Percentiles rank a stretch among this genome's conserved stretches.
Evolutionary conservation across 64 coral and sea anemone species (phyloP).

Genomic region (Catalaphyllia jardinei): DNA sequence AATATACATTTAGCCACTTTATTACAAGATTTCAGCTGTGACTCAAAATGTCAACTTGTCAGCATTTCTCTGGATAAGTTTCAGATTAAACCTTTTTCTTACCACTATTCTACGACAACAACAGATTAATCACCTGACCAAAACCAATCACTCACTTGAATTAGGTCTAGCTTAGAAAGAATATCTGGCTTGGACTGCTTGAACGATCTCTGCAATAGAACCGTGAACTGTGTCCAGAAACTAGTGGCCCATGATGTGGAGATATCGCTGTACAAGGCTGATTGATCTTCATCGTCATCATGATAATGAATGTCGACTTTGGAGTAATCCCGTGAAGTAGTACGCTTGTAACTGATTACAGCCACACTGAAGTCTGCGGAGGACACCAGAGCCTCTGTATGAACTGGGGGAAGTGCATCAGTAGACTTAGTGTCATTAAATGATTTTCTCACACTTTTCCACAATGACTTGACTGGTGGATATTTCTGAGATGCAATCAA

Average conservation of each 20-base stretch:
- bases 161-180: conserved; percentile 83
- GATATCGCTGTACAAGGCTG: conserved; percentile 59
- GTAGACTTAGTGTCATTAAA: conserved; percentile 4
- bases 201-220: conserved; percentile 83
- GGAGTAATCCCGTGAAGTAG: conserved; percentile 20
- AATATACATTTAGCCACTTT: too few relatives aligned
- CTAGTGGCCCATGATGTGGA: conserved; percentile 79
- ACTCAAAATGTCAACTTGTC: too few relatives aligned
- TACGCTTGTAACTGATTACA: conserved; percentile 27
- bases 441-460: background rate
- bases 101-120: too few relatives aligned
- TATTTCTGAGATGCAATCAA: background rate
- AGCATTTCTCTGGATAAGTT: too few relatives aligned
- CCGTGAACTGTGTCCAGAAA: conserved; percentile 97
- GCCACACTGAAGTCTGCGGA: conserved; percentile 30
- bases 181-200: conserved; percentile 93
- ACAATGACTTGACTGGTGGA: background rate
- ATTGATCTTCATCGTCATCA: conserved; percentile 68
- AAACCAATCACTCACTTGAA: conserved; percentile 59
- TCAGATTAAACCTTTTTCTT: too few relatives aligned
- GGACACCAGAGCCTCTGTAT: background rate
- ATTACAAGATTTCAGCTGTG: too few relatives aligned
- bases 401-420: conserved; percentile 4
- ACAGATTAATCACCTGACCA: too few relatives aligned
- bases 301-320: conserved; percentile 42